A percentile compares a stretch with the other conserved stretches of the same genome.
These are phyloP conservation scores for Acanthochromis polyacanthus DNA, from an alignment of 2,113 vertebrate genomes.

Conservation along the genomic window DNA sequence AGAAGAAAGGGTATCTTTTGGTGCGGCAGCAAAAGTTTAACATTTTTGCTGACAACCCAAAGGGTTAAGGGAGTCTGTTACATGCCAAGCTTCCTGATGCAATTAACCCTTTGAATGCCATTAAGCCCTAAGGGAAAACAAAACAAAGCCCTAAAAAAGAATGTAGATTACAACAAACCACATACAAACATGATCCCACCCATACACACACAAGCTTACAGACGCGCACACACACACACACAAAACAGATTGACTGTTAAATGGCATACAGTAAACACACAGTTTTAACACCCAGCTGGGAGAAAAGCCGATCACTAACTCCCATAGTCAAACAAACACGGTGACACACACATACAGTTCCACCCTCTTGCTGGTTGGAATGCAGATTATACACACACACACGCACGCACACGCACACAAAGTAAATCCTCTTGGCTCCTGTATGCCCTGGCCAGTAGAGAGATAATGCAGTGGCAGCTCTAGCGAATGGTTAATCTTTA, in stretches of 20 bases:
- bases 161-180: conserved; percentile 70
- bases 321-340: conserved; percentile 52
- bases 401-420: conserved; percentile 17
- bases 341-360: conserved; percentile 47
- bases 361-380: conserved; percentile 71
- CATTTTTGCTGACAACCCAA: conserved; percentile 20
- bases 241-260: conserved; percentile 72
- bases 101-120: conserved; percentile 69
- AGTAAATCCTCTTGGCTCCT: conserved; percentile 84
- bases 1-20: conserved; percentile 15
- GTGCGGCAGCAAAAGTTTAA: conserved; percentile 4
- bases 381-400: conserved; percentile 58
- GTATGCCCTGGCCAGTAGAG: conserved; percentile 74
- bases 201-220: conserved; percentile 25
- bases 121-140: conserved; percentile 68
- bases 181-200: conserved; percentile 57
- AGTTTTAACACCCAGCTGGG: conserved; percentile 77
- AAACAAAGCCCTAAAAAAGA: conserved; percentile 67
- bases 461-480: conserved; percentile 83
- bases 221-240: conserved; percentile 25
- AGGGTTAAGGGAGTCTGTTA: conserved; percentile 63
- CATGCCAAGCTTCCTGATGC: conserved; percentile 62
- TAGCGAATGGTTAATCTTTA: conserved; percentile 84
- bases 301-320: conserved; percentile 80
- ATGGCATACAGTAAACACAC: conserved; percentile 79